Evolutionary conservation across 2,113 vertebrate species (phyloP).

Genomic region (Telmatochromis sp.): DNA sequence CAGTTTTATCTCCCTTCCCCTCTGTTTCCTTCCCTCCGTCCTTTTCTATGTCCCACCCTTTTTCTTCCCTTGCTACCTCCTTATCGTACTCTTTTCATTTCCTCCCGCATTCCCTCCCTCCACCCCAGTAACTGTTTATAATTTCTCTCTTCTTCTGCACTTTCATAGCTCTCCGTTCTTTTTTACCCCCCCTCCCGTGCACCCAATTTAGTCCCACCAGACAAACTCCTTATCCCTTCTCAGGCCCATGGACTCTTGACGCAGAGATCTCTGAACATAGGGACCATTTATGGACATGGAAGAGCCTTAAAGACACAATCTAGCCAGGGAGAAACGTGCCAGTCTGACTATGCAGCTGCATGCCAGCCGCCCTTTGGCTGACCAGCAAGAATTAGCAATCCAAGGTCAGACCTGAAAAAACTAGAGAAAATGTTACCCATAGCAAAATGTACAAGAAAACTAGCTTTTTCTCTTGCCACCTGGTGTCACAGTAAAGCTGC

Average conservation of each 20-base stretch:
- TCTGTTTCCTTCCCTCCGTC: slow-evolving; percentile 20
- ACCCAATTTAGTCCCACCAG: slow-evolving; percentile 12
- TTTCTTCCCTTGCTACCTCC: background rate
- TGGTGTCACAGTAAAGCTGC: background rate
- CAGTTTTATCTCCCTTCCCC: slow-evolving; percentile 51
- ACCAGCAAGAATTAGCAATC: background rate
- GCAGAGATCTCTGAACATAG: slow-evolving; percentile 24
- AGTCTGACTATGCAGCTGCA: background rate
- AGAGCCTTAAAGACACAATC: slow-evolving; percentile 3
- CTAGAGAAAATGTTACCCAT: background rate
- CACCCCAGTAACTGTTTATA: slow-evolving; percentile 14
- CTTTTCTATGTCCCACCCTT: slow-evolving; percentile 11
- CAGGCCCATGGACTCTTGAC: slow-evolving; percentile 30
- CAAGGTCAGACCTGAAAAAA: background rate
- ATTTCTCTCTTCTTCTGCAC: slow-evolving; percentile 5
- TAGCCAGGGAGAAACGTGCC: background rate
- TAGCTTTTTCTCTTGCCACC: background rate
- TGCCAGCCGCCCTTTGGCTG: background rate
- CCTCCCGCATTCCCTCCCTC: slow-evolving; percentile 22
- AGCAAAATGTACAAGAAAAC: background rate
- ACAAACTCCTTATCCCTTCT: slow-evolving; percentile 18
- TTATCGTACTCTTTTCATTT: slow-evolving; percentile 46
- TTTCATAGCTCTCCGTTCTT: background rate
- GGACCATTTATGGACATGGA: slow-evolving; percentile 58
- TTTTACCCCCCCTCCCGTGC: background rate